Conservation (phyloP, 2,888 invertebrate species). For the Cinara cedri region DNA sequence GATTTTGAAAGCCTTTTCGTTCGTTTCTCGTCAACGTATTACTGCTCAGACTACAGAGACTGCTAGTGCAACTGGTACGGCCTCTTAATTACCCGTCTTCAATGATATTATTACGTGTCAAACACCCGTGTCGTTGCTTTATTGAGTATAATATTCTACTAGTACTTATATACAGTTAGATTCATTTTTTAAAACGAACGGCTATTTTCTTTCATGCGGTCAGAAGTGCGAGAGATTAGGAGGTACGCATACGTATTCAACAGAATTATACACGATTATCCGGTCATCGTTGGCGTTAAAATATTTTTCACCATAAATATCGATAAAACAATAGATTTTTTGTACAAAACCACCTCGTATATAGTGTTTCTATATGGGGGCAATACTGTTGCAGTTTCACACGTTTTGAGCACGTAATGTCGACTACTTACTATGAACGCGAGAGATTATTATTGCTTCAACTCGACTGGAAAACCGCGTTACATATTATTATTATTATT, state of each 20-base stretch:
- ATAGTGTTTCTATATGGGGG: not conserved
- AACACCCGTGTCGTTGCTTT: too few species aligned
- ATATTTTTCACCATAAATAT: not conserved
- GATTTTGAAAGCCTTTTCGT: too few species aligned
- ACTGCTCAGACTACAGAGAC: too few species aligned
- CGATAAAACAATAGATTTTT: slow-evolving; percentile 1
- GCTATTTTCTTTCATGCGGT: slow-evolving; percentile 23
- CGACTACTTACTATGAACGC: not conserved
- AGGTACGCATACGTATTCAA: too few species aligned
- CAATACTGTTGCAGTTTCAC: not conserved
- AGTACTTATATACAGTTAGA: too few species aligned
- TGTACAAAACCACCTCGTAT: not conserved
- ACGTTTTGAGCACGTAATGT: not conserved
- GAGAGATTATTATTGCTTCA: not conserved
- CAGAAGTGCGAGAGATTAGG: too few species aligned
- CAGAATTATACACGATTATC: slow-evolving; percentile 6
- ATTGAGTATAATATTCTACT: not conserved
- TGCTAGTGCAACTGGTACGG: too few species aligned
- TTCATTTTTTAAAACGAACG: not conserved
- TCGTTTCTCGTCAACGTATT: too few species aligned
- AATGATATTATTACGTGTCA: too few species aligned
- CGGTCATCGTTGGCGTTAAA: not conserved
- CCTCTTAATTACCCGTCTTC: too few species aligned
- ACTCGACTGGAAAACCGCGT: not conserved
- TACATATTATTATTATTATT: not conserved